Conservation (phyloP, 2,797 vertebrate genomes). For the Eulemur coronatus region DNA sequence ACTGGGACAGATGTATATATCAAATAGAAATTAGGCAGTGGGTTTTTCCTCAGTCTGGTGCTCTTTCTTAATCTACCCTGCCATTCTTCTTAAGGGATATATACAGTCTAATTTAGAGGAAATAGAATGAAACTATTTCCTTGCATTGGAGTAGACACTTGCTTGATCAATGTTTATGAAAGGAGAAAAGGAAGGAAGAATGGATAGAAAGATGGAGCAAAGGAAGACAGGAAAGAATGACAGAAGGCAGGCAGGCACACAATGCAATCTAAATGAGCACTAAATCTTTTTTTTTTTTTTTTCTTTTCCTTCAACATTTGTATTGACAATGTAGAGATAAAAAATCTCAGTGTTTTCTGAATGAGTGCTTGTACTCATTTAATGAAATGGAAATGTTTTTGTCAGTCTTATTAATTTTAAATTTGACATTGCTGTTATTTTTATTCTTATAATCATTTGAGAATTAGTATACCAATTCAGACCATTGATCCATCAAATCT, state of each 20-base stretch:
- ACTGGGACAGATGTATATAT: background rate
- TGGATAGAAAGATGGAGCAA: background rate
- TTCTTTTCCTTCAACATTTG: background rate
- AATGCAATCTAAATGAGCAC: background rate
- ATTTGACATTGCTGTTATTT: background rate
- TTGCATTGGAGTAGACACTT: background rate
- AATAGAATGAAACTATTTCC: background rate
- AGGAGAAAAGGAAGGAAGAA: background rate
- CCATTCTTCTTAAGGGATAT: background rate
- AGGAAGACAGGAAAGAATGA: background rate
- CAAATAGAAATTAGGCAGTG: constrained; percentile 12
- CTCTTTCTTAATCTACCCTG: background rate
- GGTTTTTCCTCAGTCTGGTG: background rate
- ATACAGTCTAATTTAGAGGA: background rate
- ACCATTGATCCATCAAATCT: background rate
- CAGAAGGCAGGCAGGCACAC: background rate
- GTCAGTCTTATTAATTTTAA: background rate
- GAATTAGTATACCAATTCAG: background rate
- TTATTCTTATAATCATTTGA: background rate
- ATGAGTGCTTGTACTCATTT: background rate
- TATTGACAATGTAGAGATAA: background rate
- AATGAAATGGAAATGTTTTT: background rate
- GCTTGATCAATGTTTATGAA: background rate
- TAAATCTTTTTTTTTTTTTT: background rate
- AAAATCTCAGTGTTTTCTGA: background rate